A percentile compares a stretch with the other conserved stretches of the same genome.
phyloP scores from a whole-genome alignment of 2,113 vertebrate genomes.

The Corapipo altera region DNA sequence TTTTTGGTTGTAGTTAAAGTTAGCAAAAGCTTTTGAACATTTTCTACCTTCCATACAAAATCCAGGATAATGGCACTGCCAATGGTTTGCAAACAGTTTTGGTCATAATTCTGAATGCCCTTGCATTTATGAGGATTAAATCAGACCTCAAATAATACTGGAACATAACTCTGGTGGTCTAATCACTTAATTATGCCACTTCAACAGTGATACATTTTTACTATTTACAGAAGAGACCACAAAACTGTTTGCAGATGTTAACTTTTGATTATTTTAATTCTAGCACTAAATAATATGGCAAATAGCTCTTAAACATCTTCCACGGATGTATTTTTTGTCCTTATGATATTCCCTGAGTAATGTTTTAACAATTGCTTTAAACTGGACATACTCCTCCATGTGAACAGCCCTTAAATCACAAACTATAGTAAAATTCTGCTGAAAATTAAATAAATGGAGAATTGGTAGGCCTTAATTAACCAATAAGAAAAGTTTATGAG shows the following conservation, averaged over 20 bases:
- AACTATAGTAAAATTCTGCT: conserved; percentile 2
- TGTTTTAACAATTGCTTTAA: conserved; percentile 1
- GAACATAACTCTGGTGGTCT: conserved; percentile 27
- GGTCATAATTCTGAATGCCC: neutral
- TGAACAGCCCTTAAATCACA: neutral
- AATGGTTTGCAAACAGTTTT: neutral
- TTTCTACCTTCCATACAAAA: neutral
- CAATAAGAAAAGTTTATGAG: conserved; percentile 28
- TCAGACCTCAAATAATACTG: neutral
- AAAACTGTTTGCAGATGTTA: conserved; percentile 8
- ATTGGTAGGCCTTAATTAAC: conserved; percentile 48
- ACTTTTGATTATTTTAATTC: conserved; percentile 17
- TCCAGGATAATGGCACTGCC: neutral
- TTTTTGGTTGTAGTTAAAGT: neutral
- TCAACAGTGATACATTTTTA: conserved; percentile 4
- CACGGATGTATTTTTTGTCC: neutral
- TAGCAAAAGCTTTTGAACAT: neutral
- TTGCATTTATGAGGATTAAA: neutral
- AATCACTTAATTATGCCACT: neutral
- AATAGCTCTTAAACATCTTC: neutral
- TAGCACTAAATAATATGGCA: neutral
- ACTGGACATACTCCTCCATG: neutral
- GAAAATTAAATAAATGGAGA: conserved; percentile 39
- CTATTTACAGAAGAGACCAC: neutral
- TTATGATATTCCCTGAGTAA: neutral